Evolutionary conservation across 2,113 vertebrate species (phyloP), one percentile per base, ranked within the genome.

Genomic region (Elachura formosa): DNA sequence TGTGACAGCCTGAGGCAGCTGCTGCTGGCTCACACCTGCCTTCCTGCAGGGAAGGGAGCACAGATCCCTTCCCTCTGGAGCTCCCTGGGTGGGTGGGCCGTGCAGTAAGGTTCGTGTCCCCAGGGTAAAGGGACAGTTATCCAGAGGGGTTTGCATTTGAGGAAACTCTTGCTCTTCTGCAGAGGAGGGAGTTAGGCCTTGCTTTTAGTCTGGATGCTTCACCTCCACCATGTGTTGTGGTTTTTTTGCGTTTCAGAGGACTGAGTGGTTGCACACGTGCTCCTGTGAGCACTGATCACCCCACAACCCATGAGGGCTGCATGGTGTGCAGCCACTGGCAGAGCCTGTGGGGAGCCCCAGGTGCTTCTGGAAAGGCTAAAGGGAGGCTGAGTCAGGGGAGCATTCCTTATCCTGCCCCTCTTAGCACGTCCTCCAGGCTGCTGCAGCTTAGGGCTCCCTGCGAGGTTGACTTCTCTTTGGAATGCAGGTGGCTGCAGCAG

Each of bases 61-160:
- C 4, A 8, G 24, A n/a, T 9, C 48, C 0, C 1, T 20, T 33
- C 4, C 2, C 15, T 40, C 5, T 26, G 29, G 52, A 51, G 54
- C 55, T 63, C 22, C 3, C 33, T 0, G 2, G 8, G 36, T 5
- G 1, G 2, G 0, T 12, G 63, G 24, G n/a, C 66, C 0, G 0
- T 62, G 67, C 56, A 7, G 74, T 14, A 2, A 12, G 49, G 82
- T 67, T 76, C 1, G 0, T 9, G 12, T 26, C 10, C 3, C 2
- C 22, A 0, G 14, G 43, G 23, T 40, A 9, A 34, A 73, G 49
- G 46, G 58, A 36, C 8, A 10, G 38, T 63, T 91, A 34, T 36
- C 49, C 28, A 4, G 19, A 34, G 54, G 4, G 20, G 13, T 13
- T 54, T 56, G 40, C 26, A 46, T 87, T 56, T 73, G 34, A 71